A percentile compares a stretch with the other conserved stretches of the same genome.
phyloP scores from a whole-genome alignment of 2,113 vertebrate species.

The Pungitius pungitius region DNA sequence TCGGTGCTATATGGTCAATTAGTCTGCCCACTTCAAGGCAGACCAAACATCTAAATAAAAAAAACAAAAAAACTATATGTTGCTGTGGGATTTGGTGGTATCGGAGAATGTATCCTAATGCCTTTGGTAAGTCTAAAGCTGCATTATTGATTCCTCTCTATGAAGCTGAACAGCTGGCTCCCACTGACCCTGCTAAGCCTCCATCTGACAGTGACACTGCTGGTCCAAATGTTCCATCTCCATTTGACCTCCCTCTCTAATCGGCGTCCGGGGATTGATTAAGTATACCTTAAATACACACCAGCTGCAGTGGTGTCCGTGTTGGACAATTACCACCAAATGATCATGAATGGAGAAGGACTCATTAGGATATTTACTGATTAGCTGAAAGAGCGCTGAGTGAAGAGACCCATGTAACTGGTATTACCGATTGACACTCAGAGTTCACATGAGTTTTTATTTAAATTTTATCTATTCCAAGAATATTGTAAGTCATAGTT shows the following conservation, averaged over 20 bases:
- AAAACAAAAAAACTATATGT: too few species aligned
- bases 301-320: conserved; percentile 34
- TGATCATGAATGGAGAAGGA: conserved; percentile 25
- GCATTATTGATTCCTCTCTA: conserved; percentile 47
- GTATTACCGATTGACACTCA: not conserved
- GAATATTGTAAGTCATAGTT: not conserved
- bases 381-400: conserved; percentile 26
- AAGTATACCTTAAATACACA: conserved; percentile 50
- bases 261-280: conserved; percentile 68
- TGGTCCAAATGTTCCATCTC: conserved; percentile 56
- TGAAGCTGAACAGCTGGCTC: conserved; percentile 29
- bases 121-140: not conserved
- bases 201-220: conserved; percentile 39
- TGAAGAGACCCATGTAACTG: not conserved
- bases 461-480: conserved; percentile 24
- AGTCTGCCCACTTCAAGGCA: not conserved
- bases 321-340: conserved; percentile 61
- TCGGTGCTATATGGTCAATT: not conserved
- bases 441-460: conserved; percentile 1
- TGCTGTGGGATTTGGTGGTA: not conserved
- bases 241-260: conserved; percentile 66
- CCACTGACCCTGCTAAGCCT: conserved; percentile 44
- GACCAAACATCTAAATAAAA: not conserved
- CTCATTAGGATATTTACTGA: conserved; percentile 46
- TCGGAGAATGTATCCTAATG: not conserved